A percentile compares a stretch with the other conserved stretches of the same genome.
phyloP scores from a whole-genome alignment of 2,113 vertebrate genomes.

The Albula glossodonta region DNA sequence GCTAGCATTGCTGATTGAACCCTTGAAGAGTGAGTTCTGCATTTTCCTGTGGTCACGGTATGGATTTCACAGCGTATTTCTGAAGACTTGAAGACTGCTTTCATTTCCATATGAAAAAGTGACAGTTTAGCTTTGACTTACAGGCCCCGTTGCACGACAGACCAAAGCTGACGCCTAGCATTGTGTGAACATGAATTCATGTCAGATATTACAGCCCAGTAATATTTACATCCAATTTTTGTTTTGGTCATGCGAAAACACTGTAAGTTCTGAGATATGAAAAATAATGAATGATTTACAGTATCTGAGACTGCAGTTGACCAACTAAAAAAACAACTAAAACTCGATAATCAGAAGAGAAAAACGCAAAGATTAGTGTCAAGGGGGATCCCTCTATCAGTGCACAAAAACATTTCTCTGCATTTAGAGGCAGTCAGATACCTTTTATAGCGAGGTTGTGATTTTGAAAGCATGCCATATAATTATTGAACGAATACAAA shows the following conservation, averaged over 20 bases:
- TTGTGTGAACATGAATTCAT: not conserved
- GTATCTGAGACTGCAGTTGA: not conserved
- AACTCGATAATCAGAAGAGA: not conserved
- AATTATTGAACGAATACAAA: not conserved
- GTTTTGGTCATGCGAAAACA: not conserved
- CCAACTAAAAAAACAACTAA: not conserved
- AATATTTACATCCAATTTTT: not conserved
- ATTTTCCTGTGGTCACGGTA: no score
- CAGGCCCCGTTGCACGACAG: not conserved
- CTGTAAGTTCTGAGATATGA: not conserved
- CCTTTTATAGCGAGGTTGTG: not conserved
- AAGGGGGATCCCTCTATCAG: not conserved
- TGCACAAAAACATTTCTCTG: not conserved
- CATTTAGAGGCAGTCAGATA: not conserved
- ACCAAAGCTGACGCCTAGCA: not conserved
- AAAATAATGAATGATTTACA: not conserved
- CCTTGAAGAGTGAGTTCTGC: no score
- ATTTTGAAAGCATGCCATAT: not conserved
- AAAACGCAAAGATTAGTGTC: not conserved
- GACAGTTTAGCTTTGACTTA: not conserved
- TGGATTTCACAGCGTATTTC: no score
- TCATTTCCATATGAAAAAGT: not conserved
- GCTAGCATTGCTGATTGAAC: no score
- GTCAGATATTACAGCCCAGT: not conserved
- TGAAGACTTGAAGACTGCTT: not conserved